These are phyloP conservation scores for Morone chrysops DNA, from an alignment of 2,113 vertebrate genomes.

Conservation along the genomic window DNA sequence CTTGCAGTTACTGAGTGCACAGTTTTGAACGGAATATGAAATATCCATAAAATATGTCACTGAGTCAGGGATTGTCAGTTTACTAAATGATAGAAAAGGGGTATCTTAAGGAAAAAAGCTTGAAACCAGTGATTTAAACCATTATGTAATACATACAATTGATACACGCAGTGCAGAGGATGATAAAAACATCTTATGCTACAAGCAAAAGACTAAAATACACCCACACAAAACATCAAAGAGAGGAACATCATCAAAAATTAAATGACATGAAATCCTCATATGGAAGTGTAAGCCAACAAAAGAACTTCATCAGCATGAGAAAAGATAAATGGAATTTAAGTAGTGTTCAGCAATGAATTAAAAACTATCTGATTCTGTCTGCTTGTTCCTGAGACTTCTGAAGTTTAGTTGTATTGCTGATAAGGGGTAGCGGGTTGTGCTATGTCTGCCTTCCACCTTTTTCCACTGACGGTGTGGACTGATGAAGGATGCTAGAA, in stretches of 20 bases:
- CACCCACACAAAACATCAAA: conserved; percentile 9
- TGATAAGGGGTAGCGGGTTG: background rate
- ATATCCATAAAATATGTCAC: too few relatives aligned
- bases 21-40: too few relatives aligned
- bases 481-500: conserved; percentile 15
- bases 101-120: too few relatives aligned
- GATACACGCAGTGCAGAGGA: background rate
- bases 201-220: background rate
- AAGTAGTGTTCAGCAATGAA: background rate
- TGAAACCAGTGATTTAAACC: background rate
- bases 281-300: background rate
- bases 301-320: background rate
- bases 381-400: background rate
- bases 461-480: background rate
- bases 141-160: background rate
- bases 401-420: background rate
- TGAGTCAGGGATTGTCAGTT: too few relatives aligned
- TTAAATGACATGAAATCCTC: background rate
- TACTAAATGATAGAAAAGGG: too few relatives aligned
- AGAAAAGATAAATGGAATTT: background rate
- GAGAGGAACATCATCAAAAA: background rate
- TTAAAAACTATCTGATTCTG: background rate
- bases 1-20: too few relatives aligned
- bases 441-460: background rate
- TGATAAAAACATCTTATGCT: background rate